Evolutionary conservation across 23 tunicate species (phyloP).

Genomic region (Ciona savignyi): DNA sequence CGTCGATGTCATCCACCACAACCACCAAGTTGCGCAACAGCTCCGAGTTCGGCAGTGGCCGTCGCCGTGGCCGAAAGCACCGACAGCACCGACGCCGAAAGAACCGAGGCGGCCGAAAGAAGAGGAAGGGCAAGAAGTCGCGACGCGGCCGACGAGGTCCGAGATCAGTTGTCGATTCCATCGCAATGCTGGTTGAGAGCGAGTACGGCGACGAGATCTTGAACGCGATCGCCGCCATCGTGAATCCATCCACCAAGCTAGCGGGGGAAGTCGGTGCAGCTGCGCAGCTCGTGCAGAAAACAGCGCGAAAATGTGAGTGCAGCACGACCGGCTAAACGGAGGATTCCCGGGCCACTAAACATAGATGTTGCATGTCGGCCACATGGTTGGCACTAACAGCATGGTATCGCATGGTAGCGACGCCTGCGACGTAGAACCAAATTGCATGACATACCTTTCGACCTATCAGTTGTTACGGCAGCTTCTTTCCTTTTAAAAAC

Average conservation of each 20-base stretch:
- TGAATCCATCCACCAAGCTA: background rate
- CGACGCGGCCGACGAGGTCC: background rate
- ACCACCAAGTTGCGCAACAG: background rate
- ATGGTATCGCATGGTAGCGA: background rate
- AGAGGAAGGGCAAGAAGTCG: background rate
- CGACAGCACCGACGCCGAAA: background rate
- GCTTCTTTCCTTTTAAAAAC: background rate
- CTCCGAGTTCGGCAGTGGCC: background rate
- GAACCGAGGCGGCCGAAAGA: background rate
- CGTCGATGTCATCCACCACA: background rate
- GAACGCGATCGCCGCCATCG: background rate
- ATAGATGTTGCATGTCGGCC: background rate
- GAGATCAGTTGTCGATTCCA: background rate
- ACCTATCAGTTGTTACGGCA: too few relatives aligned
- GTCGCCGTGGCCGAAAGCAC: background rate
- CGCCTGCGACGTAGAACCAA: too few relatives aligned
- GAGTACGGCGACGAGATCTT: background rate
- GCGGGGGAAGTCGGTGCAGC: background rate
- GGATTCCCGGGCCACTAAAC: background rate
- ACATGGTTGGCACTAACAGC: background rate
- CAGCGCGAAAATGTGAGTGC: slow-evolving; percentile 5
- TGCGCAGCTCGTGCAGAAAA: background rate
- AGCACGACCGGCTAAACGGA: background rate
- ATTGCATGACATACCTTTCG: too few relatives aligned
- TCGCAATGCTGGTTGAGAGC: slow-evolving; percentile 2